phyloP scores from a whole-genome alignment of 2,888 invertebrate genomes.

The Serripes groenlandicus region DNA sequence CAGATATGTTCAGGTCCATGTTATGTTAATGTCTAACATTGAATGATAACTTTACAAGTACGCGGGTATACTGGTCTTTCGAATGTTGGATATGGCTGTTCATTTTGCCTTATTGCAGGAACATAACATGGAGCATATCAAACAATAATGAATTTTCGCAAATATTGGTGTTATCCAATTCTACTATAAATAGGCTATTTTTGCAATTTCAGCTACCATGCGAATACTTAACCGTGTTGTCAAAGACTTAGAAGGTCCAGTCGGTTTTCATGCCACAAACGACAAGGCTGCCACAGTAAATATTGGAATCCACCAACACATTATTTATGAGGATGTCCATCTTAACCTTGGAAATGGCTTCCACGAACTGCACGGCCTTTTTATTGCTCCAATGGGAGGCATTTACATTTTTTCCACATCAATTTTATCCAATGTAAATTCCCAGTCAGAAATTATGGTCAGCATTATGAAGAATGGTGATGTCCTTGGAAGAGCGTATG shows the following conservation, averaged over 20 bases:
- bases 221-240: no score
- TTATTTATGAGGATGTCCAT: slow-evolving; percentile 4
- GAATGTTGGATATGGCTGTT: no score
- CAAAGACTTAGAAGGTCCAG: neutral
- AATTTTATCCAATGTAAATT: neutral
- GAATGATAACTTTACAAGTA: no score
- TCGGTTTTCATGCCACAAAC: slow-evolving; percentile 19
- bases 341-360: slow-evolving; percentile 2
- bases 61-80: no score
- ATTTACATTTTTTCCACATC: slow-evolving; percentile 13
- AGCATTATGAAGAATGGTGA: neutral
- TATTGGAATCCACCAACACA: neutral
- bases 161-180: no score
- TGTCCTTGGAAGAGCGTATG: neutral
- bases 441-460: neutral
- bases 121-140: no score
- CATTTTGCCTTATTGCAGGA: no score
- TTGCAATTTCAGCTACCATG: no score
- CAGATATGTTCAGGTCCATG: no score
- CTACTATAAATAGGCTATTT: no score
- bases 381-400: slow-evolving; percentile 7
- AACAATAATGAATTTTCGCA: no score
- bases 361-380: neutral
- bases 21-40: no score
- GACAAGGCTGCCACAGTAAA: neutral